These are phyloP conservation scores for Tenebrosternarchus preto DNA, from an alignment of 2,113 vertebrate species.

Conservation along the genomic window DNA sequence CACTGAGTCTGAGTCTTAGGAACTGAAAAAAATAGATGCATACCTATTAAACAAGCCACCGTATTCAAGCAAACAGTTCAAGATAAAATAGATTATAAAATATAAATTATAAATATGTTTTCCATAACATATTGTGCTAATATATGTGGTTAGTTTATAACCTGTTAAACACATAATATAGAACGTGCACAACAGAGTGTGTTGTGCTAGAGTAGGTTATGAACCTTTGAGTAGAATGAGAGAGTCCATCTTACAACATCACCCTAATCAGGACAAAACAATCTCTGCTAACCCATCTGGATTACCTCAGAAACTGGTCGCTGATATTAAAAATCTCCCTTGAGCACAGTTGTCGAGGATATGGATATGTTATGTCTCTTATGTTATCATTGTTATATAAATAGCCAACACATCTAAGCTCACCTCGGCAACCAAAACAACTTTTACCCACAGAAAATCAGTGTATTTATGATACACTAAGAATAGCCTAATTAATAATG, in stretches of 20 bases:
- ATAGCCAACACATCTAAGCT: neutral
- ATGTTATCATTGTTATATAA: neutral
- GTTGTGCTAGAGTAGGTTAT: neutral
- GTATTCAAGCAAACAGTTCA: too few species aligned
- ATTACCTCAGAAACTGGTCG: too few species aligned
- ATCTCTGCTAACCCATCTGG: neutral
- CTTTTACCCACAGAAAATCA: neutral
- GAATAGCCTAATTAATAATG: conserved; percentile 3
- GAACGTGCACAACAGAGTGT: too few species aligned
- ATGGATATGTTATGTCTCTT: neutral
- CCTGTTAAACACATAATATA: neutral
- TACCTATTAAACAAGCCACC: too few species aligned
- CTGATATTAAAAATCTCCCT: too few species aligned
- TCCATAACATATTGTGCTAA: too few species aligned
- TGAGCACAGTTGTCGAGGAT: neutral
- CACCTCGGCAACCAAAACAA: neutral
- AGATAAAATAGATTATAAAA: too few species aligned
- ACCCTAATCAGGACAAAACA: neutral
- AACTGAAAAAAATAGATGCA: too few species aligned
- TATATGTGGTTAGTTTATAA: too few species aligned
- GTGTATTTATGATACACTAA: neutral
- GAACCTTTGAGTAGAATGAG: neutral
- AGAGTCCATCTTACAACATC: neutral
- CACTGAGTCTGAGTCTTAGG: neutral
- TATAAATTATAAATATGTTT: too few species aligned